Base-by-base conservation (phyloP, 2,113 vertebrate genomes). In the Corythaixoides concolor region DNA sequence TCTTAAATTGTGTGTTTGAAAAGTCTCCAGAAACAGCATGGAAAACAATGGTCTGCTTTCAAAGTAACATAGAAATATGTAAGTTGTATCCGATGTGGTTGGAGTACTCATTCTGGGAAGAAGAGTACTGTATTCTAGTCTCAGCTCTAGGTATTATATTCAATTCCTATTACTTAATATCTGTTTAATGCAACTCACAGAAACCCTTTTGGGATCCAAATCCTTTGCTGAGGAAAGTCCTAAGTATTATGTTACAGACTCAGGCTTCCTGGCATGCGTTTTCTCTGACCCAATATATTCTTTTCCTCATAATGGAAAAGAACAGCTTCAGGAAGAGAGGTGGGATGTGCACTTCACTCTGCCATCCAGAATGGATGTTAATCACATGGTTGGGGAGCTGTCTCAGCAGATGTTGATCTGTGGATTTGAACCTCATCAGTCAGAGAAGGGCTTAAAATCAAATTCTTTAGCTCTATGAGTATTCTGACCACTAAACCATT, bases 351-450 rank as follows among this genome's bases (percentile, higher is more conserved):
- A 90, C n/a, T 50, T 94, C 55, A 76, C 24, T 68, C 49, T 77
- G 33, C 89, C 64, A 87, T 81, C 47, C 32, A 77, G 47, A 81
- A 88, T 33, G 52, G 83, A 70, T 77, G 50, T 55, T 35, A 60
- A 92, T 91, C 60, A 81, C 30, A 52, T 68, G 53, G 4, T 68
- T 15, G 8, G 17, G 35, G 6, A 33, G 53, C n/a, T 67, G n/a
- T 91, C 50, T 95, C 80, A 88, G 62, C n/a, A 81, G 80, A 72
- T 1, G 1, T 7, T 66, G 16, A 21, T 83, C 35, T 92, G 20
- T 73, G 72, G 19, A 62, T 95, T 95, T 95, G 68, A 68, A 85
- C 68, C 21, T 92, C 72, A 89, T 89, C 66, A 77, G 14, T 89
- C 84, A 92, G 35, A 95, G 39, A 41, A 75, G 27, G 14, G 7